A percentile compares a stretch with the other conserved stretches of the same genome.
These are phyloP conservation scores for Escarpia spicata DNA, from an alignment of 2,888 invertebrate species.

Conservation along the genomic window DNA sequence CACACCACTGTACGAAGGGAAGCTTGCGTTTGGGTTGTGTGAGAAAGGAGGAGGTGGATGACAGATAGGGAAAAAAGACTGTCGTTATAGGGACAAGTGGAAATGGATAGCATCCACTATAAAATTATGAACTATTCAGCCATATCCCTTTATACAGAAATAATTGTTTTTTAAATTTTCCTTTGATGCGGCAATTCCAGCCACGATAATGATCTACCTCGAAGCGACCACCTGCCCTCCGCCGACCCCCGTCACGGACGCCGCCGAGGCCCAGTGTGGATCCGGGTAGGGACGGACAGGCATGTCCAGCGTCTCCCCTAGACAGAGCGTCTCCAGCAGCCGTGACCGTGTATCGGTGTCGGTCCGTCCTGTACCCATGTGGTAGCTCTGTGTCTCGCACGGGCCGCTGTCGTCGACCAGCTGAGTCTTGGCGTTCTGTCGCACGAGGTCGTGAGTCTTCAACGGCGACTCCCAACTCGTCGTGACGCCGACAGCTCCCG, in stretches of 20 bases:
- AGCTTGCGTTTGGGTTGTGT: too few species aligned
- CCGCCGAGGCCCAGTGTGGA: not conserved
- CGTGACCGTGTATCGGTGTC: not conserved
- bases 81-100: too few species aligned
- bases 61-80: too few species aligned
- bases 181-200: not conserved
- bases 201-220: not conserved
- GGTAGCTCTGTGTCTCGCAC: not conserved
- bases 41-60: too few species aligned
- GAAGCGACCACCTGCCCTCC: not conserved
- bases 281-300: not conserved
- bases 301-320: not conserved
- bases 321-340: not conserved
- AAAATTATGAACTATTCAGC: too few species aligned
- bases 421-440: not conserved
- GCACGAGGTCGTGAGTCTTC: slow-evolving; percentile 1
- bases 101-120: too few species aligned
- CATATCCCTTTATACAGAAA: too few species aligned
- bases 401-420: not conserved
- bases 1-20: too few species aligned
- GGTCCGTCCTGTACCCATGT: not conserved
- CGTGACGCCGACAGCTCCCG: not conserved
- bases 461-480: not conserved
- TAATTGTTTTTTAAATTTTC: too few species aligned
- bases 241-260: not conserved